Base-by-base conservation (phyloP, 2,797 vertebrate species). In the Enteromius afrohamiltoni region DNA sequence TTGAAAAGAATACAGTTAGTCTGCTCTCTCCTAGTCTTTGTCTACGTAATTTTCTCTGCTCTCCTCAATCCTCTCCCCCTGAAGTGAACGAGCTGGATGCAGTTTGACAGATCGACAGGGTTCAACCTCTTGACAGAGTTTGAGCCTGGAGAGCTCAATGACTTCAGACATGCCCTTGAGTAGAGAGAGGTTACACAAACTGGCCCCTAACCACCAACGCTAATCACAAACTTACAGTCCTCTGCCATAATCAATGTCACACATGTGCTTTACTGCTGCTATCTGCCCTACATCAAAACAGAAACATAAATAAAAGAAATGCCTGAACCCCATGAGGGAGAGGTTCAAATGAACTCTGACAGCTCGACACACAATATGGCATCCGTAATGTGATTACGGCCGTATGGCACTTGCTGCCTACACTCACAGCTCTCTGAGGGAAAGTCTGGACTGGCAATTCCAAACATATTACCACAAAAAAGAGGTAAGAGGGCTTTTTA, bases 361-460 rank as follows among this genome's bases (percentile, higher is more conserved):
- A 94, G 93, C 91, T 94, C 95, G 94, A 95, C 95, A 95, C 93
- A 93, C 94, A 95, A 93, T 95, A 94, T 95, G 92, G 93, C 93
- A 95, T 90, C 91, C 86, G 73, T 95, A 95, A 95, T 95, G 93
- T 95, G 94, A 95, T 95, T 95, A 95, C 92, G 91, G 92, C 93
- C 92, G 91, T 89, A 89, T 92, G 92, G 91, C 90, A 91, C 93
- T 93, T 87, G 89, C 91, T 91, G 92, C 92, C 93, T 91, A 91
- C 92, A 92, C 93, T 93, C 86, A 80, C 87, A 85, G 84, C 86
- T 77, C 83, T 88, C 90, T 89, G 88, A 92, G 90, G 90, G 88
- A 93, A 92, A 92, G 89, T 92, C 85, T 87, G 89, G 90, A 92
- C 91, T 91, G 92, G 91, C 91, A 91, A 90, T 90, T 87, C 90